phyloP scores from a whole-genome alignment of 2,888 invertebrate genomes.

The Alitta virens region DNA sequence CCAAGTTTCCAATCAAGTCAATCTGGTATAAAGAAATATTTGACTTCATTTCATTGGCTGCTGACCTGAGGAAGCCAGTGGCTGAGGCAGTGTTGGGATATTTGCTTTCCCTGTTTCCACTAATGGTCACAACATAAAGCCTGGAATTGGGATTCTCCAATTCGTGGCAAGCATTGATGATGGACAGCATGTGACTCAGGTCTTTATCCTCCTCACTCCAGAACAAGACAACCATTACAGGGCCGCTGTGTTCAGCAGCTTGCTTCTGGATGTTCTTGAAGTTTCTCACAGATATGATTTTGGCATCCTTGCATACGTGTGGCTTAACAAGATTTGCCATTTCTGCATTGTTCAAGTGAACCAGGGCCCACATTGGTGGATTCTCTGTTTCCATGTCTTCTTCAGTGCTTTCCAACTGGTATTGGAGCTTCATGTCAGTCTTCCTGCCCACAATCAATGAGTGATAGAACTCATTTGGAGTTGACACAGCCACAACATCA shows the following conservation, averaged over 20 bases:
- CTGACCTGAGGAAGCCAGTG: slow-evolving; percentile 2
- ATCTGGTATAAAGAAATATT: slow-evolving; percentile 3
- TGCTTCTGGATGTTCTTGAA: neutral
- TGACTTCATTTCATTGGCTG: slow-evolving; percentile 4
- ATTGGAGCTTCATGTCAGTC: neutral
- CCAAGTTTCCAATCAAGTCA: neutral
- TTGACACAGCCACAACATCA: slow-evolving; percentile 11
- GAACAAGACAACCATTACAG: neutral
- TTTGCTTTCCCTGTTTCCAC: neutral
- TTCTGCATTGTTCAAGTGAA: neutral
- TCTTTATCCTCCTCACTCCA: slow-evolving; percentile 6
- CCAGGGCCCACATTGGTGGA: slow-evolving; percentile 7
- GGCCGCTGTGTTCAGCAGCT: neutral
- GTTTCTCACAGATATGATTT: neutral
- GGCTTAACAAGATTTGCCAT: neutral
- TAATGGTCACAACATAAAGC: neutral
- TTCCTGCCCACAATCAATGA: slow-evolving; percentile 14
- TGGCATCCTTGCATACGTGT: neutral
- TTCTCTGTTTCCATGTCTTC: neutral
- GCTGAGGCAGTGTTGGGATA: neutral
- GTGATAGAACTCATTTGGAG: slow-evolving; percentile 18
- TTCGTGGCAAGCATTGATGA: neutral
- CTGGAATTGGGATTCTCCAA: neutral
- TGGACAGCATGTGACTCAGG: neutral
- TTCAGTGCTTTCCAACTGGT: neutral